These are phyloP conservation scores for Coelopa frigida DNA, from an alignment of 1,140 invertebrate genomes.

Conservation along the genomic window DNA sequence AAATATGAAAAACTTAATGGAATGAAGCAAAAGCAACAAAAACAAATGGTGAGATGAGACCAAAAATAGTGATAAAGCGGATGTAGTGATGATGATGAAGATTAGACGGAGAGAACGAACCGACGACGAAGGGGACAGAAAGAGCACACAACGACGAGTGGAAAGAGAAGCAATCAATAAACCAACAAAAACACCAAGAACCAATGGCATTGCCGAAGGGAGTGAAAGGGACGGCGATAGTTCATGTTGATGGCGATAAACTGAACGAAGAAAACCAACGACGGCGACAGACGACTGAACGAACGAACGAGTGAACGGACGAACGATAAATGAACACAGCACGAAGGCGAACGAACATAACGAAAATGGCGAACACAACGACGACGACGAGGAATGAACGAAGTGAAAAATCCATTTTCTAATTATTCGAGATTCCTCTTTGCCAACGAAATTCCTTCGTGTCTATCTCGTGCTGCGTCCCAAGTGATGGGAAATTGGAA, in stretches of 20 bases:
- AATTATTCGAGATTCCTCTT: constrained; percentile 43
- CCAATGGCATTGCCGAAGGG: neutral
- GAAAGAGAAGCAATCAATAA: constrained; percentile 7
- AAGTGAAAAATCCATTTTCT: constrained; percentile 39
- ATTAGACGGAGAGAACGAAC: too few relatives aligned
- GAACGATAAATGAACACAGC: constrained; percentile 10
- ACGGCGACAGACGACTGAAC: constrained; percentile 9
- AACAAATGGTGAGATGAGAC: too few relatives aligned
- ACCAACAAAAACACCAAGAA: constrained; percentile 1
- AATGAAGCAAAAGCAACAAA: too few relatives aligned
- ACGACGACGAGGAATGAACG: constrained; percentile 37
- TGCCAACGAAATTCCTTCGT: constrained; percentile 38
- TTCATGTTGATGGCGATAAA: too few relatives aligned
- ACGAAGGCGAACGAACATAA: constrained; percentile 9
- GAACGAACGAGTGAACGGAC: constrained; percentile 12
- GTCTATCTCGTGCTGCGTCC: constrained; percentile 16
- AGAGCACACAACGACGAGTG: constrained; percentile 10
- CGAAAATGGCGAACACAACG: constrained; percentile 40
- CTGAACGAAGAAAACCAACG: constrained; percentile 3
- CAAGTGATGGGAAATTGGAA: constrained; percentile 13
- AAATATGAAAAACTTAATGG: too few relatives aligned
- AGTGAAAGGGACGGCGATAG: constrained; percentile 5
- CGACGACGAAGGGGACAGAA: too few relatives aligned
- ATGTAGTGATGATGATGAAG: too few relatives aligned
- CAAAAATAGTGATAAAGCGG: too few relatives aligned